phyloP scores from a whole-genome alignment of 2,888 invertebrate genomes.

The Copidosoma aretas region DNA sequence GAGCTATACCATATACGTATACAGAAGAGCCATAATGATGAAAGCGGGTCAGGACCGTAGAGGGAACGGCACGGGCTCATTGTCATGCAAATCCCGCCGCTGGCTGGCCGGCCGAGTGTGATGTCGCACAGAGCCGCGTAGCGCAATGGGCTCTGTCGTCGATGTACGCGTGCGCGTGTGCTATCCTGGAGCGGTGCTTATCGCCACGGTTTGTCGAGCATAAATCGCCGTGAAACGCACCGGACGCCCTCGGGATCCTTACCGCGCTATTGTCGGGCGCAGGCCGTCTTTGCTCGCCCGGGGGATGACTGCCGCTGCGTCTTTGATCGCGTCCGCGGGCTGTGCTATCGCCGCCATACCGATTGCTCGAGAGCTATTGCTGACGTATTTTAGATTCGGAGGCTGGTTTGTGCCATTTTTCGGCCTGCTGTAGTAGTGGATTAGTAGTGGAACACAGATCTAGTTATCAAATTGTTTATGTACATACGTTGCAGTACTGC shows the following conservation, averaged over 20 bases:
- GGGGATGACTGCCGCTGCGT: too few relatives aligned
- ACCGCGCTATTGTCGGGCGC: neutral
- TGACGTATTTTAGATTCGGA: too few relatives aligned
- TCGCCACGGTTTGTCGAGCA: constrained; percentile 45
- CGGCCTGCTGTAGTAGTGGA: too few relatives aligned
- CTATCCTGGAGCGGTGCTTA: constrained; percentile 35
- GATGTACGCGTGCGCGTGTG: neutral
- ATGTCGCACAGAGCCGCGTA: neutral
- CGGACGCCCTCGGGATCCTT: constrained; percentile 28
- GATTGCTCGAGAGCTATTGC: too few relatives aligned
- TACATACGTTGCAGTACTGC: too few relatives aligned
- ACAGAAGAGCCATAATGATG: constrained; percentile 55
- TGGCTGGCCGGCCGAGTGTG: neutral
- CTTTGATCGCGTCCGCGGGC: too few relatives aligned
- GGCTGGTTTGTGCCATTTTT: too few relatives aligned
- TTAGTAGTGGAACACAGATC: too few relatives aligned
- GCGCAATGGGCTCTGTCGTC: constrained; percentile 2
- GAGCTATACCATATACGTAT: constrained; percentile 44
- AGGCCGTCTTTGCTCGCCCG: too few relatives aligned
- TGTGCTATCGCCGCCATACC: too few relatives aligned
- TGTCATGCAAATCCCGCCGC: constrained; percentile 59
- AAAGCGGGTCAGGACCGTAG: constrained; percentile 4
- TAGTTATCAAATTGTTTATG: too few relatives aligned
- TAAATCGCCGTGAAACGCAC: constrained; percentile 44
- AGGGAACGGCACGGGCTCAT: constrained; percentile 40